These are phyloP conservation scores for Microhierax caerulescens DNA, from an alignment of 2,797 vertebrate genomes.

Conservation along the genomic window DNA sequence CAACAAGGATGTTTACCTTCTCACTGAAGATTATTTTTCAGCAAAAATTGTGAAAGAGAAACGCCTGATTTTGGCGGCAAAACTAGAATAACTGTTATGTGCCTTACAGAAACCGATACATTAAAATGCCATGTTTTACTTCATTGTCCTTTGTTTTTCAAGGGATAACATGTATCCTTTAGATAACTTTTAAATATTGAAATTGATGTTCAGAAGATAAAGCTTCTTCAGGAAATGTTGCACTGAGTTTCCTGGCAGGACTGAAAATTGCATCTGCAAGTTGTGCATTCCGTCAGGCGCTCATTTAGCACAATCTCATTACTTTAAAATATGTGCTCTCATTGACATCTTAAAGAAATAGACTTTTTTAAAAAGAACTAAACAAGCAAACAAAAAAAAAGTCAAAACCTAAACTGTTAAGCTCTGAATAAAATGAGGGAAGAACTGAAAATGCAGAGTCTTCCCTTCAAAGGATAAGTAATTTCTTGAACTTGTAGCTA, in stretches of 20 bases:
- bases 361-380: not conserved
- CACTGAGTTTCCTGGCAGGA: not conserved
- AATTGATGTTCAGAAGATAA: not conserved
- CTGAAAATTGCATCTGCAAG: not conserved
- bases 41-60: not conserved
- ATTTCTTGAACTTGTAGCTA: not conserved
- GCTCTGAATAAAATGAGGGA: not conserved
- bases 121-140: not conserved
- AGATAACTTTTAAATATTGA: not conserved
- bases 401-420: not conserved
- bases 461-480: not conserved
- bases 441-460: not conserved
- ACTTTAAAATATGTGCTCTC: not conserved
- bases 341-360: not conserved
- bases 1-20: not conserved
- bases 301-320: not conserved
- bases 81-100: not conserved
- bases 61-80: not conserved
- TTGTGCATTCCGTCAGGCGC: not conserved
- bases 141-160: not conserved
- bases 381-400: not conserved
- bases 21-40: not conserved
- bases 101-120: not conserved
- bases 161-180: not conserved
- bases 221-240: not conserved